These are phyloP conservation scores for Ceriagrion tenellum DNA, from an alignment of 2,888 invertebrate species.

Conservation along the genomic window DNA sequence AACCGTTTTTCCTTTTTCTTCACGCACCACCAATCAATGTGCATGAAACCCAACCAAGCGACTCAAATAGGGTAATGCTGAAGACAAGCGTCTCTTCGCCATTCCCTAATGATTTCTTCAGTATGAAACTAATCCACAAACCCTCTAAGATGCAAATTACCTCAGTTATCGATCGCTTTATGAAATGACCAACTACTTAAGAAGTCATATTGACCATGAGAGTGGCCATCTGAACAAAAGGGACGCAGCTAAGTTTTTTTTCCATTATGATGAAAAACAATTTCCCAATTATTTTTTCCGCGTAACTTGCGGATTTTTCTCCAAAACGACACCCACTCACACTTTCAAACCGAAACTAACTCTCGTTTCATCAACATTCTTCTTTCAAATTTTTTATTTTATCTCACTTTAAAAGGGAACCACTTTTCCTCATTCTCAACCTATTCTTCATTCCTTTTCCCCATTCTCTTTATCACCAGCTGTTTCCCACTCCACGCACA, in stretches of 20 bases:
- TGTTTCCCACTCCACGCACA: not conserved
- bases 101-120: too few relatives aligned
- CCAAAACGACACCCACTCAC: not conserved
- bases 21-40: too few relatives aligned
- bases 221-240: not conserved
- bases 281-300: not conserved
- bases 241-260: not conserved
- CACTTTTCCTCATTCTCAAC: not conserved
- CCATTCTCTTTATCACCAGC: not conserved
- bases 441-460: not conserved
- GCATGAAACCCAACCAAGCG: too few relatives aligned
- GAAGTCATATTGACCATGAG: too few relatives aligned
- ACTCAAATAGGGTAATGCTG: too few relatives aligned
- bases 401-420: not conserved
- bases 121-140: too few relatives aligned
- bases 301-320: not conserved
- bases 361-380: slow-evolving; percentile 1
- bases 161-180: too few relatives aligned
- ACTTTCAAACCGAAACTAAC: not conserved
- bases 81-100: too few relatives aligned
- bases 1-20: too few relatives aligned
- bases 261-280: not conserved
- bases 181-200: too few relatives aligned
- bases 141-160: too few relatives aligned
- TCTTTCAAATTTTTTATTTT: not conserved